phyloP scores from a whole-genome alignment of 1,140 invertebrate genomes.

The Tyrophagus putrescentiae region DNA sequence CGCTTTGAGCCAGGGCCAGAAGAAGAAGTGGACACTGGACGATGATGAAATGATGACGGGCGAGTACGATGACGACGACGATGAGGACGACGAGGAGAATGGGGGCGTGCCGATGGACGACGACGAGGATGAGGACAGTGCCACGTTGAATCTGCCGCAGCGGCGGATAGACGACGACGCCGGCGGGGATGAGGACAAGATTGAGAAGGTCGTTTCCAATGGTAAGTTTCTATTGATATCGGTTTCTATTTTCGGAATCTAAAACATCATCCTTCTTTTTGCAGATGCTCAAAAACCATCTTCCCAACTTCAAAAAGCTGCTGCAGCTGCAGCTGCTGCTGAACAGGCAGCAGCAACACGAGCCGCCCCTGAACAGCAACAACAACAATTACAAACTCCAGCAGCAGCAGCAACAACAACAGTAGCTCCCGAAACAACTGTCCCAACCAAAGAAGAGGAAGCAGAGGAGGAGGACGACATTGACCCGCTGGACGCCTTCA shows the following conservation, averaged over 20 bases:
- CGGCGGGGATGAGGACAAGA: slow-evolving; percentile 44
- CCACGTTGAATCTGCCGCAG: slow-evolving; percentile 21
- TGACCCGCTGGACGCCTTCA: slow-evolving; percentile 90
- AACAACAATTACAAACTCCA: no score
- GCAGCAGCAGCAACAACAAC: no score
- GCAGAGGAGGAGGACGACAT: slow-evolving; percentile 49
- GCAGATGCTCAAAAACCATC: background rate
- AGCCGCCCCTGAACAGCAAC: background rate
- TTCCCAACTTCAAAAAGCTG: background rate
- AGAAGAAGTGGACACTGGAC: slow-evolving; percentile 33
- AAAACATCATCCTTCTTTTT: no score
- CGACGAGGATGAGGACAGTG: slow-evolving; percentile 18
- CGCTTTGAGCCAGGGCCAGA: slow-evolving; percentile 27
- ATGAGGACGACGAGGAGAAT: slow-evolving; percentile 25
- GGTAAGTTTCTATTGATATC: background rate
- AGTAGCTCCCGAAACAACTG: no score
- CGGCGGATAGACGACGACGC: slow-evolving; percentile 43
- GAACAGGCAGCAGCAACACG: background rate
- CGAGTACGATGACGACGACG: slow-evolving; percentile 37
- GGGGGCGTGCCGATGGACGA: slow-evolving; percentile 19
- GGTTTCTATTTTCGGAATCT: no score
- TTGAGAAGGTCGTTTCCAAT: slow-evolving; percentile 12
- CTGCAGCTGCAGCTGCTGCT: background rate
- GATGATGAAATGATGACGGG: slow-evolving; percentile 30
- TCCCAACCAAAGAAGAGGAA: slow-evolving; percentile 20